These are phyloP conservation scores for Campoplex capitator DNA, from an alignment of 2,888 invertebrate species.

Conservation along the genomic window DNA sequence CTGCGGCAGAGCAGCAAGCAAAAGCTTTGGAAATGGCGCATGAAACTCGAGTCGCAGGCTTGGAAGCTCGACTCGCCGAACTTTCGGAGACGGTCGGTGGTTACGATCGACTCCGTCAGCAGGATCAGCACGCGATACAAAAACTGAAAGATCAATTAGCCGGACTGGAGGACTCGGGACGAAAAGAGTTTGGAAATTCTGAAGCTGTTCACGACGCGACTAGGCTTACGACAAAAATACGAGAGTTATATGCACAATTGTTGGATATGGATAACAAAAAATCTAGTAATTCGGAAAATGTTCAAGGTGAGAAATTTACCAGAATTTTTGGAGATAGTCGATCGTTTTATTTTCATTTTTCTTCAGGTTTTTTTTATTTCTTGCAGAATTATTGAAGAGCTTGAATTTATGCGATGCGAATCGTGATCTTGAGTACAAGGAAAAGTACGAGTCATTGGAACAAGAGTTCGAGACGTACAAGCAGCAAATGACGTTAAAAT, in stretches of 20 bases:
- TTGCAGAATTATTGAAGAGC: conserved; percentile 84
- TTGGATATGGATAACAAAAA: conserved; percentile 84
- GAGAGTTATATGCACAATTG: conserved; percentile 84
- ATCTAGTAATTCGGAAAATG: conserved; percentile 77
- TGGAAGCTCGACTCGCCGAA: conserved; percentile 92
- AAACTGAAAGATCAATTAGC: conserved; percentile 86
- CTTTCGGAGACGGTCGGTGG: conserved; percentile 91
- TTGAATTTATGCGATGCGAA: conserved; percentile 77
- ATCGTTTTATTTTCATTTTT: background rate
- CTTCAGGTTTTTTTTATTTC: background rate
- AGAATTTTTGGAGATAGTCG: background rate
- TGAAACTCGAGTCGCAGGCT: conserved; percentile 91
- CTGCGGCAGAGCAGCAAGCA: conserved; percentile 90
- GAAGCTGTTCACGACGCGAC: conserved; percentile 74
- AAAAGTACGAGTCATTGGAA: conserved; percentile 88
- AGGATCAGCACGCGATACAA: conserved; percentile 91
- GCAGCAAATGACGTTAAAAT: conserved; percentile 77
- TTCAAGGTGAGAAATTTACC: conserved; percentile 83
- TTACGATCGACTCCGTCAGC: conserved; percentile 90
- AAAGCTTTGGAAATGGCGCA: conserved; percentile 89
- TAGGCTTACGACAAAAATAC: conserved; percentile 79
- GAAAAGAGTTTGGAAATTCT: conserved; percentile 70
- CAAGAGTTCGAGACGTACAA: conserved; percentile 90
- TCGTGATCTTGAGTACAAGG: conserved; percentile 86
- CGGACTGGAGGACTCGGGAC: conserved; percentile 76